phyloP scores from a whole-genome alignment of 2,113 vertebrate genomes.

The Canis aureus region DNA sequence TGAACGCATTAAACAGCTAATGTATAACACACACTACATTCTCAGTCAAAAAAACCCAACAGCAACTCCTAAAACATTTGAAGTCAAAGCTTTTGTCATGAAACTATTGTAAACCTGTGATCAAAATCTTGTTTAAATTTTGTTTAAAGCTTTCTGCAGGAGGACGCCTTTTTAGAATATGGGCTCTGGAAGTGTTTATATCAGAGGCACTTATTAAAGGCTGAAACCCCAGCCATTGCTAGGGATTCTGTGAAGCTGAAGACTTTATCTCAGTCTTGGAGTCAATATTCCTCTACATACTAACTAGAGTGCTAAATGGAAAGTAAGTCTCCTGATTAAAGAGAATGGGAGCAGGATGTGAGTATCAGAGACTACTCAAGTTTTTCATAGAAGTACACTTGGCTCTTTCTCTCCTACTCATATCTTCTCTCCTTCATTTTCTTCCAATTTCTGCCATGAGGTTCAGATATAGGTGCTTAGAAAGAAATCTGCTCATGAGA shows the following conservation, averaged over 20 bases:
- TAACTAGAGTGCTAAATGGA: constrained; percentile 62
- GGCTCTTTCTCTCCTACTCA: not conserved
- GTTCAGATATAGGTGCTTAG: not conserved
- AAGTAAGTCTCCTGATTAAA: constrained; percentile 56
- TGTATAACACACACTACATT: constrained; percentile 60
- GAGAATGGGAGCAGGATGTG: not conserved
- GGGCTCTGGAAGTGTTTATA: constrained; percentile 73
- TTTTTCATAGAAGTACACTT: not conserved
- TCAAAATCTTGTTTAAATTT: constrained; percentile 73
- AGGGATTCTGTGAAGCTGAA: constrained; percentile 53
- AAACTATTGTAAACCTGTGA: constrained; percentile 72
- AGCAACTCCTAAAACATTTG: constrained; percentile 71
- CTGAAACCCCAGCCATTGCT: constrained; percentile 11
- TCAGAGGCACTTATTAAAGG: constrained; percentile 65
- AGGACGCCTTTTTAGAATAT: constrained; percentile 62
- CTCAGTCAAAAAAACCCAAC: constrained; percentile 71
- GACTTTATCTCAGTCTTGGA: constrained; percentile 31
- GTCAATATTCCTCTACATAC: constrained; percentile 1
- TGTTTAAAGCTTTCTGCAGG: constrained; percentile 69
- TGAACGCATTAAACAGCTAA: constrained; percentile 74
- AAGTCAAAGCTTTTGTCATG: constrained; percentile 75
- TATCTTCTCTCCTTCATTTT: not conserved
- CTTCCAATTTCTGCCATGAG: not conserved
- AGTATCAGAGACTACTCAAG: not conserved
- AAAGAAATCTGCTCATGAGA: not conserved